Evolutionary conservation across 2,888 invertebrate genomes (phyloP).

Genomic region (Adelognathus sp.): DNA sequence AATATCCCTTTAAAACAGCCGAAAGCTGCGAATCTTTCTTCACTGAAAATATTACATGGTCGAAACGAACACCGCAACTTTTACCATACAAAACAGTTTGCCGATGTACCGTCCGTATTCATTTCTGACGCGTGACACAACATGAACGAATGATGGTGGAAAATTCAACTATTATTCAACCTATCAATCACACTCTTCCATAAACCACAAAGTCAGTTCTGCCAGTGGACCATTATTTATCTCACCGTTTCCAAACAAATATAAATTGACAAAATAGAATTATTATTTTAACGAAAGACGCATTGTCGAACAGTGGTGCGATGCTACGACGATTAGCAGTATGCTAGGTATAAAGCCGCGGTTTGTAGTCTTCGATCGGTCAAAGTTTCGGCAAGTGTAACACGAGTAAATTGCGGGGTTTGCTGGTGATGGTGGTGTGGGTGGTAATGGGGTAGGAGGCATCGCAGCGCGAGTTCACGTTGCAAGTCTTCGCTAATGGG

Average conservation of each 20-base stretch:
- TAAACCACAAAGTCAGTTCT: too few relatives aligned
- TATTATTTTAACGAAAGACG: constrained; percentile 35
- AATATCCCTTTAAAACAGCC: neutral
- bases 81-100: too few relatives aligned
- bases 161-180: too few relatives aligned
- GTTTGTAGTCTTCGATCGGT: neutral
- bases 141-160: too few relatives aligned
- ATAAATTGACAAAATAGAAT: neutral
- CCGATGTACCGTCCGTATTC: too few relatives aligned
- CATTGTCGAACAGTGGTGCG: neutral
- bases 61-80: too few relatives aligned
- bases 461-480: constrained; percentile 10
- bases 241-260: neutral
- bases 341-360: neutral
- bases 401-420: neutral
- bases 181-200: too few relatives aligned
- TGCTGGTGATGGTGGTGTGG: neutral
- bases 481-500: constrained; percentile 15
- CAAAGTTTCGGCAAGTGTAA: neutral
- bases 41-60: too few relatives aligned
- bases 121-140: too few relatives aligned
- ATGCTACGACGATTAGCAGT: neutral
- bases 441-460: neutral
- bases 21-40: neutral
- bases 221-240: too few relatives aligned